Conservation (phyloP, 2,888 invertebrate species). For the Oeneis ivallda region DNA sequence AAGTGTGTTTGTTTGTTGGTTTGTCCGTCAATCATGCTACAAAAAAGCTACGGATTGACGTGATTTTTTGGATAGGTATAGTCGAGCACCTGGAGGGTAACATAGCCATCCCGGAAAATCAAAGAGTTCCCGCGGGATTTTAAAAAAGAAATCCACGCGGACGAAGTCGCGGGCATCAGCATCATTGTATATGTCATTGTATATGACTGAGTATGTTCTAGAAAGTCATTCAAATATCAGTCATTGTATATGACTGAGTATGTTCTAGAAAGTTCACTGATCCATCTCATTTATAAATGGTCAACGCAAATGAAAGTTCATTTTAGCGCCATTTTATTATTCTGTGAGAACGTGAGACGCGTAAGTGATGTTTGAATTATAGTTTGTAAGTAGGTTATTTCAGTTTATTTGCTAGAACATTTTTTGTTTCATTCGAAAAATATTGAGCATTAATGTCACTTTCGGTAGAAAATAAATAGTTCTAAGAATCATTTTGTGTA, state of each 20-base stretch:
- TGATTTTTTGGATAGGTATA: too few species aligned
- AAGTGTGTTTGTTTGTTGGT: too few species aligned
- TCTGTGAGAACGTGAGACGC: conserved; percentile 53
- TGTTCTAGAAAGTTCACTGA: conserved; percentile 1
- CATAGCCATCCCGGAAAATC: too few species aligned
- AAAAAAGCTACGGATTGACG: too few species aligned
- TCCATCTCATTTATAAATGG: conserved; percentile 35
- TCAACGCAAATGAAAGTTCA: conserved; percentile 50
- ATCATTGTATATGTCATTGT: too few species aligned
- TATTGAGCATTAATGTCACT: neutral
- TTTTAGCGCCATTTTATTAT: conserved; percentile 61
- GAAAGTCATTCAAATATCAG: too few species aligned
- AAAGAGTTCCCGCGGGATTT: too few species aligned
- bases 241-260: neutral
- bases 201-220: too few species aligned
- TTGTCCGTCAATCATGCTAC: too few species aligned
- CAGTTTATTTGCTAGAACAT: conserved; percentile 1
- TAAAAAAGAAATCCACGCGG: too few species aligned
- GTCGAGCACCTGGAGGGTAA: too few species aligned
- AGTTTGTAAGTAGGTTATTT: conserved; percentile 25
- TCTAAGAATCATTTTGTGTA: neutral
- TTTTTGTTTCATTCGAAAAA: neutral
- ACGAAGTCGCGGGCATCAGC: too few species aligned
- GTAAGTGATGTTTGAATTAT: conserved; percentile 42
- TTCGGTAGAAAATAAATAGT: neutral